phyloP scores from a whole-genome alignment of 1,140 invertebrate genomes.

The Brachionus rubens region DNA sequence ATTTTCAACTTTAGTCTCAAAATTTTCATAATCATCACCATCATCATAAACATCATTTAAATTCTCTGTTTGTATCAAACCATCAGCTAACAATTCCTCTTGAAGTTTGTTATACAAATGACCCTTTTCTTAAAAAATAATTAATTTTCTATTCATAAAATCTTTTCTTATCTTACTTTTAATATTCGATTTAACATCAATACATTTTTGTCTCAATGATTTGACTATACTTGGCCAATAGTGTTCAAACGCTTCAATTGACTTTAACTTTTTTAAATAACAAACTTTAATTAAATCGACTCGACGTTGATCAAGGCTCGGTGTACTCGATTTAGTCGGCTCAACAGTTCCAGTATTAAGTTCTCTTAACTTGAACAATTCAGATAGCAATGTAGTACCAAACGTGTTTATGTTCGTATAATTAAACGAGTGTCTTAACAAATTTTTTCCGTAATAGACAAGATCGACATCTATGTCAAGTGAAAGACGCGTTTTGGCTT shows the following conservation, averaged over 20 bases:
- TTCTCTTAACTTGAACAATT: constrained; percentile 10
- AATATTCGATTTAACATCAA: constrained; percentile 8
- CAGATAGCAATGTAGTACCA: constrained; percentile 19
- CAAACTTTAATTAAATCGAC: constrained; percentile 31
- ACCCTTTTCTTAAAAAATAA: constrained; percentile 10
- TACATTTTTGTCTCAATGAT: constrained; percentile 24
- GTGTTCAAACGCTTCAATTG: constrained; percentile 15
- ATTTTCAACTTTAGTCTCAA: no score
- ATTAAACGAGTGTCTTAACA: constrained; percentile 10
- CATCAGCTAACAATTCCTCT: constrained; percentile 6
- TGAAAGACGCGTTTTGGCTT: constrained; percentile 10
- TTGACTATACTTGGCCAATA: constrained; percentile 30
- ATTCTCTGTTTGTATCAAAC: neutral
- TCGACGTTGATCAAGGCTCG: neutral
- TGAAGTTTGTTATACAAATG: constrained; percentile 18
- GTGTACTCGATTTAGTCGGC: constrained; percentile 16
- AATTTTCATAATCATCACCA: no score
- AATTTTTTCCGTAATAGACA: constrained; percentile 1
- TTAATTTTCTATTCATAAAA: neutral
- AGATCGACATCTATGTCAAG: neutral
- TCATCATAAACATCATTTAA: no score
- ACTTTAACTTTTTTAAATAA: constrained; percentile 14
- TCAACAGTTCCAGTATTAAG: constrained; percentile 18
- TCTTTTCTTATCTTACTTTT: constrained; percentile 1
- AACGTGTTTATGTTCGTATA: constrained; percentile 30